Conservation (phyloP, 2,797 vertebrate species). For the Carapus acus region DNA sequence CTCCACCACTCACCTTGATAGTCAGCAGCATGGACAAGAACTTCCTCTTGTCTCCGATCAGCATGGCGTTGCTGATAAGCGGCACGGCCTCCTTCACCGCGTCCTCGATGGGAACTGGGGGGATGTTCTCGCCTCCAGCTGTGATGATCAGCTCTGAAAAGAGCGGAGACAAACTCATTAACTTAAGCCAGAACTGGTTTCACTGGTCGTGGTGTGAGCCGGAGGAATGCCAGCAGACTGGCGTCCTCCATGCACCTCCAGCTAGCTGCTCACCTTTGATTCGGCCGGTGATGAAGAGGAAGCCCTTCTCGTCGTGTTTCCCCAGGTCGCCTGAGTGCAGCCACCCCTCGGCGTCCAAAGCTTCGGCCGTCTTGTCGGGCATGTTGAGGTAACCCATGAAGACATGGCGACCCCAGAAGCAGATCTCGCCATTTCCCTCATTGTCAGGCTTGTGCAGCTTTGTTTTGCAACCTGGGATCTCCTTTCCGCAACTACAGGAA, state of each 20-base stretch:
- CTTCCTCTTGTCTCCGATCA: slow-evolving; percentile 89
- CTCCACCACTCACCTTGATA: slow-evolving; percentile 74
- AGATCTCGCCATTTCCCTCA: slow-evolving; percentile 82
- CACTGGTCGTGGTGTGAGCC: neutral
- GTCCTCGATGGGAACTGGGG: slow-evolving; percentile 84
- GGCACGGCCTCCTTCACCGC: slow-evolving; percentile 80
- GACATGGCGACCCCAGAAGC: slow-evolving; percentile 89
- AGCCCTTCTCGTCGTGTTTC: slow-evolving; percentile 74
- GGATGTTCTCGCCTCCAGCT: slow-evolving; percentile 86
- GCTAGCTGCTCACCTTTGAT: slow-evolving; percentile 81
- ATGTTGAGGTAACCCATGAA: slow-evolving; percentile 96
- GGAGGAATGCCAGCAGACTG: no score
- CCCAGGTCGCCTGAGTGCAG: slow-evolving; percentile 92
- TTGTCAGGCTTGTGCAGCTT: slow-evolving; percentile 73
- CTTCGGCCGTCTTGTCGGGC: slow-evolving; percentile 79
- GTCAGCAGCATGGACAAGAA: slow-evolving; percentile 90
- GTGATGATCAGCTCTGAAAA: slow-evolving; percentile 90
- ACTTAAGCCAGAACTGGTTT: neutral
- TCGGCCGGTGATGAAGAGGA: slow-evolving; percentile 88
- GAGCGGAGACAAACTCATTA: neutral
- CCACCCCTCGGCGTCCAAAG: slow-evolving; percentile 83
- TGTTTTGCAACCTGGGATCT: slow-evolving; percentile 74
- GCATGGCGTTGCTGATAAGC: slow-evolving; percentile 86
- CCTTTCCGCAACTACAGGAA: slow-evolving; percentile 80
- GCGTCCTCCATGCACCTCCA: no score